Evolutionary conservation across 2,888 invertebrate genomes (phyloP).

Genomic region (Drosophila emarginata): DNA sequence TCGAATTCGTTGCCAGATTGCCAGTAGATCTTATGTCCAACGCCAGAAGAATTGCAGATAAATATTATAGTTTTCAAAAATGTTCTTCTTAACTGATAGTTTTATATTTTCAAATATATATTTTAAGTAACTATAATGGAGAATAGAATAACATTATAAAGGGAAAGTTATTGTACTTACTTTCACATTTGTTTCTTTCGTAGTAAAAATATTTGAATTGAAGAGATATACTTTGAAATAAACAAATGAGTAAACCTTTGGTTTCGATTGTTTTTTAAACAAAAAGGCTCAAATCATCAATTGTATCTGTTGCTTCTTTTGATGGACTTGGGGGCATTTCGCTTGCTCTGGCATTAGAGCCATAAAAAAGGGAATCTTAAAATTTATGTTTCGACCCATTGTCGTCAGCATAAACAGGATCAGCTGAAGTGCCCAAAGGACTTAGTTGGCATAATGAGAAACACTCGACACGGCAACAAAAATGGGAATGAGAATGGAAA

Average conservation of each 20-base stretch:
- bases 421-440: conserved; percentile 47
- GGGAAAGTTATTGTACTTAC: no score
- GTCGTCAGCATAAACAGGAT: conserved; percentile 41
- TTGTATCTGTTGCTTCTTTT: conserved; percentile 37
- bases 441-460: conserved; percentile 59
- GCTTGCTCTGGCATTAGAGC: conserved; percentile 17
- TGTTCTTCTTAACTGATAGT: no score
- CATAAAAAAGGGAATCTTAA: conserved; percentile 32
- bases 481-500: not conserved
- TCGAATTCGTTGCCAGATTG: no score
- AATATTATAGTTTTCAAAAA: no score
- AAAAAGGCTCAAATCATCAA: not conserved
- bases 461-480: conserved; percentile 19
- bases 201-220: no score
- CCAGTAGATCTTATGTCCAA: no score
- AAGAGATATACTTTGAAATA: not conserved
- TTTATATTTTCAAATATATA: no score
- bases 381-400: conserved; percentile 17
- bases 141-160: no score
- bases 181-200: no score
- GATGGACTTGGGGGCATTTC: not conserved
- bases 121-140: no score
- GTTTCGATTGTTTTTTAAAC: not conserved
- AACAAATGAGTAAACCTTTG: not conserved
- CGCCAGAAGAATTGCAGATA: no score